Base-by-base conservation (phyloP, 1,140 invertebrate genomes). In the Caenorhabditis briggsae region DNA sequence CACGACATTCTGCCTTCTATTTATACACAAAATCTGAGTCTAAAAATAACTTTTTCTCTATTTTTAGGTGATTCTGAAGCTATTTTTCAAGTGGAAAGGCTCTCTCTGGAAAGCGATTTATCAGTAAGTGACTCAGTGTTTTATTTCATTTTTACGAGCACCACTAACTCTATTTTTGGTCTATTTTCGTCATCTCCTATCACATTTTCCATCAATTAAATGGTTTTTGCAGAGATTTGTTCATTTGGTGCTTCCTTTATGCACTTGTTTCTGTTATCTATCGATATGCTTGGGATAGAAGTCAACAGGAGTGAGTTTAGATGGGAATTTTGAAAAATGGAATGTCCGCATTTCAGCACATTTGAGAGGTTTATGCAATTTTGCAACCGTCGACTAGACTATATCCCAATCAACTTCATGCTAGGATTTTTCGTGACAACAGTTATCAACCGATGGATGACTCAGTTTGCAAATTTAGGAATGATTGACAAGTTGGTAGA, bases 401-500 rank as follows among this genome's bases (percentile, higher is more conserved):
- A 92, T 50, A 93, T 93, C 85, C 93, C 93, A 11, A 78, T 93
- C 25, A 90, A 93, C 41, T 93, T 93, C 82, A 92, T 93, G 48
- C 87, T 93, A 0, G 93, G 93, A 18, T 93, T 93, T 86, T 93
- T 93, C 86, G 93, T 93, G 1, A 92, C 93, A 12, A 90, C 93
- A 33, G 93, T 92, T 20, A 92, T 93, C 25, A 89, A 89, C 9
- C 87, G 93, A 85, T 93, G 93, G 93, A 93, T 92, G 93, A 92
- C 92, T 82, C 93, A 93, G 82, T 93, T 92, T 82, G 86, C 83
- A 20, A 86, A 86, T 55, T 85, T 91, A 53, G 90, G 90, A 89
- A 90, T 90, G 89, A 90, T 89, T 23, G 90, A 90, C 86, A 90
- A 83, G 85, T 89, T 33, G 33, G 33, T 33, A 33, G 33, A 50